Evolutionary conservation across 2,797 vertebrate genomes (phyloP), one percentile per base, ranked within the genome.

Genomic region (Scleropages formosus): DNA sequence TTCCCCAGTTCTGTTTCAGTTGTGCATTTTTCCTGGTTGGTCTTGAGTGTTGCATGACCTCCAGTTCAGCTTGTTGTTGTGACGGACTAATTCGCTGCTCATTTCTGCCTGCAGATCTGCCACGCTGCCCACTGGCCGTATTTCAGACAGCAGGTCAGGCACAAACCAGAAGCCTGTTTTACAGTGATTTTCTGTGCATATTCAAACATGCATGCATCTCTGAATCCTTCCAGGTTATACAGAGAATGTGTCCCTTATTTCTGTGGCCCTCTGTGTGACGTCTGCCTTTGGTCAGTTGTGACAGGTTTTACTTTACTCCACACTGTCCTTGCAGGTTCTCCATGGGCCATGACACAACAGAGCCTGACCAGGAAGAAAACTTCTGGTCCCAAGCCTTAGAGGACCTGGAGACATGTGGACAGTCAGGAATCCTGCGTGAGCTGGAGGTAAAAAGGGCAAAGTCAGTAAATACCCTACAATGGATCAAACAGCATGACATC

Each of bases 361-460:
- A 98, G 83, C 93, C 93, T 0, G 98, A 99, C 86, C 98, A 98
- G 87, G 96, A 98, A 77, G 98, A 99, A 90, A 98, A 95, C 85
- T 99, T 98, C 92, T 99, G 97, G 98, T 99, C 97, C 78, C 96
- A 99, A 87, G 97, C 98, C 0, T 91, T 99, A 86, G 98, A 99
- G 84, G 97, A 99, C 81, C 90, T 99, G 84, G 97, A 99, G 87
- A 99, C 98, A 11, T 99, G 97, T 15, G 98, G 97, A 61, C 97
- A 99, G 84, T 98, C 96, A 4, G 97, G 97, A 80, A 98, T 99
- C 87, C 94, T 99, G 76, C 87, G 98, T 85, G 98, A 99, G 87
- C 94, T 99, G 78, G 97, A 98, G 94, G 96, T 96, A 94, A 86
- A 58, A 4, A 46, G 56, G 16, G 47, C n/a, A 51, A n/a, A 27